These are phyloP conservation scores for Staurois parvus DNA, from an alignment of 2,797 vertebrate species.

Conservation along the genomic window DNA sequence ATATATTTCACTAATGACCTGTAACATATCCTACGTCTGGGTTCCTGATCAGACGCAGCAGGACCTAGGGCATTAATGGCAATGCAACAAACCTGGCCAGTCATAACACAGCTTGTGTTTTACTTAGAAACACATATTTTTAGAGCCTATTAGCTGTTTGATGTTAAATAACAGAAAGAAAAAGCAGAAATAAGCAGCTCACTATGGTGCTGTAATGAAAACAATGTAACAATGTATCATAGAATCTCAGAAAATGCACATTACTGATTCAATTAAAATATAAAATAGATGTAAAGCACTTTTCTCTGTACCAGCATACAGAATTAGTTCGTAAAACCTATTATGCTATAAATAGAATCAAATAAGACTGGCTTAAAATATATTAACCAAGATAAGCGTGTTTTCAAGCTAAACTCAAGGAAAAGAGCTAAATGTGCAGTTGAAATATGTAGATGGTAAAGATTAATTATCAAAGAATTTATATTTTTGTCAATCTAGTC, in stretches of 20 bases:
- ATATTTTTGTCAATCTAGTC: too few species aligned
- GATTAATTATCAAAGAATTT: too few species aligned
- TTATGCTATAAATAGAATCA: too few species aligned
- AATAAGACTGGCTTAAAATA: too few species aligned
- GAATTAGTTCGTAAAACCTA: too few species aligned
- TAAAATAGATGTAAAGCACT: background rate
- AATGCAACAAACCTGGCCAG: slow-evolving; percentile 13
- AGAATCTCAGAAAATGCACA: background rate
- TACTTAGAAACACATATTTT: background rate
- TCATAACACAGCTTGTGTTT: background rate
- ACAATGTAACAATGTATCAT: background rate
- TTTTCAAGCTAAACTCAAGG: too few species aligned
- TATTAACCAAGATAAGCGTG: too few species aligned
- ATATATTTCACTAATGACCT: slow-evolving; percentile 38
- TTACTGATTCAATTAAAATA: background rate
- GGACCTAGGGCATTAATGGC: slow-evolving; percentile 9
- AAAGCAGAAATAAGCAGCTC: background rate
- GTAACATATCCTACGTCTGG: slow-evolving; percentile 23
- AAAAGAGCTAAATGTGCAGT: too few species aligned
- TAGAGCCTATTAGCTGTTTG: background rate
- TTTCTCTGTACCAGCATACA: too few species aligned
- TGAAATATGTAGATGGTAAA: too few species aligned
- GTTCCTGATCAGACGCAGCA: slow-evolving; percentile 27
- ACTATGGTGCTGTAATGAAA: background rate
- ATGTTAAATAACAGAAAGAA: background rate